Evolutionary conservation across 2,888 invertebrate genomes (phyloP).

Genomic region (Augochlorella aurata): DNA sequence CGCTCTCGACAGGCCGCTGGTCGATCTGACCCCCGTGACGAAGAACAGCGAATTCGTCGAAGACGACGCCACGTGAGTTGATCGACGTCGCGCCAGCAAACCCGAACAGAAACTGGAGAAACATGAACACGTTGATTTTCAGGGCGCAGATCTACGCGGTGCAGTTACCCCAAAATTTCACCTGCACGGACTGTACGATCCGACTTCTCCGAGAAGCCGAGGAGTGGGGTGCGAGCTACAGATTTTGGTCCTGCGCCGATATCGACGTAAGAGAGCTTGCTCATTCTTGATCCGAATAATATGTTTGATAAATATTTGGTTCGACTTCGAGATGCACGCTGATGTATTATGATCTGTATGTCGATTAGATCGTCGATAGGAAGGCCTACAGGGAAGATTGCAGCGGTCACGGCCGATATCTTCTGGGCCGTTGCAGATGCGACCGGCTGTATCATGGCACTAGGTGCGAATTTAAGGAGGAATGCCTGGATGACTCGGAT

Average conservation of each 20-base stretch:
- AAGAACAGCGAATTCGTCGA: constrained; percentile 91
- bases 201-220: constrained; percentile 94
- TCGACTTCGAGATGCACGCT: background rate
- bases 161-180: constrained; percentile 90
- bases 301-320: background rate
- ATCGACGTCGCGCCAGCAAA: too few relatives aligned
- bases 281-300: background rate
- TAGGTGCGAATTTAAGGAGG: constrained; percentile 94
- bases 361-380: constrained; percentile 82
- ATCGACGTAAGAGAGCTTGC: constrained; percentile 87
- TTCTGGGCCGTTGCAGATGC: constrained; percentile 90
- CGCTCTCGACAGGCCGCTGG: constrained; percentile 90
- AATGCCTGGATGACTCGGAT: constrained; percentile 92
- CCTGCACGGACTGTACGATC: constrained; percentile 94
- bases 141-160: constrained; percentile 93
- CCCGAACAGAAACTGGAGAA: background rate
- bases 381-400: constrained; percentile 92
- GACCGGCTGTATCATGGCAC: constrained; percentile 91
- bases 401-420: constrained; percentile 91
- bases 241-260: constrained; percentile 98
- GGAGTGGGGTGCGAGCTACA: constrained; percentile 93
- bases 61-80: constrained; percentile 93
- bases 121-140: constrained; percentile 69
- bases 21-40: constrained; percentile 92
- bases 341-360: background rate